Conservation (phyloP, 2,797 vertebrate species). For the Coregonus ussuriensis region DNA sequence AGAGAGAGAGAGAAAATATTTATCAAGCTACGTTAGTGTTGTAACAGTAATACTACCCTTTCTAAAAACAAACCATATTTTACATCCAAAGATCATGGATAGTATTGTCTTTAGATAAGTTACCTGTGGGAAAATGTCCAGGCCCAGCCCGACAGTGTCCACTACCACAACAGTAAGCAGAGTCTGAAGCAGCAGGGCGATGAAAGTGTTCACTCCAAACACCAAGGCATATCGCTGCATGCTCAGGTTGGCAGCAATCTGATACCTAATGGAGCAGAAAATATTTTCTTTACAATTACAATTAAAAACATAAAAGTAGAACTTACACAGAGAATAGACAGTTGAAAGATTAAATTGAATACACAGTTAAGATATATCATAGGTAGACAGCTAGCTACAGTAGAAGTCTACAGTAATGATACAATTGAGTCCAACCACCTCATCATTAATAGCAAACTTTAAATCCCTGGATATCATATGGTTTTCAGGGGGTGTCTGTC, state of each 20-base stretch:
- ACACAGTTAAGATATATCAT: too few species aligned
- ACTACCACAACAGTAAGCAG: constrained; percentile 90
- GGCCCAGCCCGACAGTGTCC: too few species aligned
- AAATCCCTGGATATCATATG: too few species aligned
- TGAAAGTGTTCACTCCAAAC: constrained; percentile 93
- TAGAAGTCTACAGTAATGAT: too few species aligned
- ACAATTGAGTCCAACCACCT: too few species aligned
- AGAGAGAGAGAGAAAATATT: constrained; percentile 9
- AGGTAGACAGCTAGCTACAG: too few species aligned
- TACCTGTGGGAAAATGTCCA: too few species aligned
- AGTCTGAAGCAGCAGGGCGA: constrained; percentile 87
- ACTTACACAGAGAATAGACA: neutral
- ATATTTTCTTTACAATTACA: neutral
- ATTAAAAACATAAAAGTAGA: neutral
- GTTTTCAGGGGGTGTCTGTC: too few species aligned
- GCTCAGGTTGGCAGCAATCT: constrained; percentile 89
- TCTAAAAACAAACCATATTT: too few species aligned
- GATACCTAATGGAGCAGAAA: constrained; percentile 74
- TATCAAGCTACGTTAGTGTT: neutral
- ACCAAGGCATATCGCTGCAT: constrained; percentile 93
- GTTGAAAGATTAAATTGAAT: neutral
- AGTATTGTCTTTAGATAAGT: too few species aligned
- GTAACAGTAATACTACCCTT: neutral
- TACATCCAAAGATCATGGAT: too few species aligned
- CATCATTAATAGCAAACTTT: neutral